phyloP scores from a whole-genome alignment of 2,797 vertebrate genomes.

The Takifugu rubripes region DNA sequence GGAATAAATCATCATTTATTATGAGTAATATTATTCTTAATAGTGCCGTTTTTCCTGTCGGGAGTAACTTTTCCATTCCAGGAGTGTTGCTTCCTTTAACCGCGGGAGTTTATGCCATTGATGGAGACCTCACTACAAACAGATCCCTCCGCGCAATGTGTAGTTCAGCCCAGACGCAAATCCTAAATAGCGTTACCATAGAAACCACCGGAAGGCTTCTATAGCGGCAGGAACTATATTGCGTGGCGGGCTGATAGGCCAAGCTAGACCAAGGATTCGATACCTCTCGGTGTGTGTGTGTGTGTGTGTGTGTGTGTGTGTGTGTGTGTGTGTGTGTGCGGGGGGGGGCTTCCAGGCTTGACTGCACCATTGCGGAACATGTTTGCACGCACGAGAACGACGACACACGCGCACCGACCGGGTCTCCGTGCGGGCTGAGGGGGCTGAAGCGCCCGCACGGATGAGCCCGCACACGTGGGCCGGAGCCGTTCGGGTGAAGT shows the following conservation, averaged over 20 bases:
- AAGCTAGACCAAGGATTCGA: not conserved
- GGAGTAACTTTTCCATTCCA: no score
- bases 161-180: not conserved
- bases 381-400: not conserved
- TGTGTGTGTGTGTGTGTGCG: no score
- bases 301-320: no score
- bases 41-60: no score
- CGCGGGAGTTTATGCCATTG: no score
- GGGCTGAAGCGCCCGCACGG: constrained; percentile 37
- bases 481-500: constrained; percentile 40
- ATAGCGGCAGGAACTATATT: constrained; percentile 31
- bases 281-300: not conserved
- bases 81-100: no score
- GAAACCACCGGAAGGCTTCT: constrained; percentile 14
- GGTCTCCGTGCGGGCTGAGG: constrained; percentile 4
- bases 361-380: not conserved
- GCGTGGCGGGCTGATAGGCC: constrained; percentile 20
- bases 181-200: constrained; percentile 29
- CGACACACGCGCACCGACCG: no score
- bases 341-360: not conserved
- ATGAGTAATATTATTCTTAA: no score
- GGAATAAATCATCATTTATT: no score
- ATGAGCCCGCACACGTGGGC: constrained; percentile 39
- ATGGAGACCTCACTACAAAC: no score
- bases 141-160: no score